Base-by-base conservation (phyloP, 2,797 vertebrate genomes). In the Chrysocyon brachyurus region DNA sequence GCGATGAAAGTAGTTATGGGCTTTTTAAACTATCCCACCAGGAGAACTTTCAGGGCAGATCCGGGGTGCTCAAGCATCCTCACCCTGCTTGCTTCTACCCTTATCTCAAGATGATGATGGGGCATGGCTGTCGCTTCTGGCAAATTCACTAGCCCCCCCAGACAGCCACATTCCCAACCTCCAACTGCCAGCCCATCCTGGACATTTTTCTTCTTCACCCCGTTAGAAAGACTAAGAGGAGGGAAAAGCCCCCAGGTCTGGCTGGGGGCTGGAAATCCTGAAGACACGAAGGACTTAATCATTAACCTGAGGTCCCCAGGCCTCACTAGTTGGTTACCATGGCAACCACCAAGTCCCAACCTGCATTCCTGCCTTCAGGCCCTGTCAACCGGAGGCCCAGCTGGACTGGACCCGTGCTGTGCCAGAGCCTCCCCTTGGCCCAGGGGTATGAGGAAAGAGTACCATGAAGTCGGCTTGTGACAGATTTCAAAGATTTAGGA, bases 1-100 rank as follows among this genome's bases (percentile, higher is more conserved):
- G 90, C 79, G 75, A 66, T 66, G 87, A 94, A 79, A 57, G 72
- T 31, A 96, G 92, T 91, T 11, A 19, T 26, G 49, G n/a, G 31
- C 70, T 91, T 94, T 46, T n/a, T 66, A 90, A 96, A 84, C 36
- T 52, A 57, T 63, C 68, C 22, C 26, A 87, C 61, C n/a, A 66
- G 40, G 91, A 81, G 81, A 72, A 61, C 61, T 52, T 79, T 17
- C 33, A 75, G 28, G 52, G 73, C 36, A 57, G 31, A n/a, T 17
- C 64, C 68, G 12, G 22, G 72, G 17, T 31, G 17, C 49, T 54
- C 46, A 4, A 7, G 68, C 12, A 0, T 49, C 57, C 70, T 57
- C 52, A 10, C n/a, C 5, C 59, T 2, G 5, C 57, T 9, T 15
- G 66, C 14, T 63, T 49, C 28, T 17, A 33, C 3, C 5, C 59